A percentile compares a stretch with the other conserved stretches of the same genome.
Conservation (phyloP, 2,797 vertebrate genomes). For the Mormyrops attenuatus region DNA sequence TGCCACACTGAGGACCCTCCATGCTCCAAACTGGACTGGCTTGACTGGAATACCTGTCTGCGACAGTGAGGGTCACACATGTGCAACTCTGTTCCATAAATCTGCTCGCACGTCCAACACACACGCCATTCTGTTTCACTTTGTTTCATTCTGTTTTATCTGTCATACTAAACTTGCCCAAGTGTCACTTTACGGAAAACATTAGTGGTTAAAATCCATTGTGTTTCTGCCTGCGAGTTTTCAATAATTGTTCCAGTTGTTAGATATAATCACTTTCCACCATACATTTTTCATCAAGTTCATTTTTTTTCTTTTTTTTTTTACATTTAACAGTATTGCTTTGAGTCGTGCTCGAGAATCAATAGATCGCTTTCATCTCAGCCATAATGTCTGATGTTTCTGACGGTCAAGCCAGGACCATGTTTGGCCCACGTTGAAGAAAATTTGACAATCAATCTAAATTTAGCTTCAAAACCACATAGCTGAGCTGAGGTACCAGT, state of each 20-base stretch:
- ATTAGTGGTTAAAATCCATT: not conserved
- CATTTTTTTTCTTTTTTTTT: not conserved
- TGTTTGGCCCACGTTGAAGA: not conserved
- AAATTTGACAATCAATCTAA: not conserved
- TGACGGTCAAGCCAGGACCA: not conserved
- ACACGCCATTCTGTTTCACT: not conserved
- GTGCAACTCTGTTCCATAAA: not conserved
- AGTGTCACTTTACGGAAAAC: not conserved
- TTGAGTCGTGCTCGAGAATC: not conserved
- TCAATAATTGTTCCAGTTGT: not conserved
- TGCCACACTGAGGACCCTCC: slow-evolving; percentile 39
- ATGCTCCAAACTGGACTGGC: slow-evolving; percentile 8
- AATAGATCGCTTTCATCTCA: not conserved
- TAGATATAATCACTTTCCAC: slow-evolving; percentile 15
- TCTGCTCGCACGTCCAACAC: not conserved
- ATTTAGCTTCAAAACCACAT: not conserved
- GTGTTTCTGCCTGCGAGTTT: not conserved
- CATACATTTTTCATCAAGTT: not conserved
- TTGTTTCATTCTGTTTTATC: not conserved
- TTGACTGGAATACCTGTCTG: slow-evolving; percentile 35
- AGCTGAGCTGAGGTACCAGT: not conserved
- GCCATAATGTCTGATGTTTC: not conserved
- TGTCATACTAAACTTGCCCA: not conserved
- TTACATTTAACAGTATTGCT: not conserved
- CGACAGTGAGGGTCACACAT: slow-evolving; percentile 26